phyloP scores from a whole-genome alignment of 2,888 invertebrate species.

The Aspidiotus destructor region DNA sequence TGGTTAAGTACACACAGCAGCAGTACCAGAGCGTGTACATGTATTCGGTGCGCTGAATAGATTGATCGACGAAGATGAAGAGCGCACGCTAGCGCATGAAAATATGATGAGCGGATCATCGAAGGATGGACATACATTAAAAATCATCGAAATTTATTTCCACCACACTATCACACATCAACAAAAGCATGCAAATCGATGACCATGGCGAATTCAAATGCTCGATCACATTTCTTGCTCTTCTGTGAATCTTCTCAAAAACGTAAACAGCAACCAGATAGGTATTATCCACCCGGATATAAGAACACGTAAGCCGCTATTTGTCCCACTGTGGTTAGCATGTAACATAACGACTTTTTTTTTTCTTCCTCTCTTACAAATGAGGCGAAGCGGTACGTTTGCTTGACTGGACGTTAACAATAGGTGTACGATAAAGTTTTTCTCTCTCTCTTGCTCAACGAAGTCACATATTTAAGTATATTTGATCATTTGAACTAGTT shows the following conservation, averaged over 20 bases:
- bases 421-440: not conserved
- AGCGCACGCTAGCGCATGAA: no score
- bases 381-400: constrained; percentile 2
- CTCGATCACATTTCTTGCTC: not conserved
- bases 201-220: constrained; percentile 23
- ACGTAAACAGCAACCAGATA: constrained; percentile 6
- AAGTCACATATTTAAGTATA: constrained; percentile 10
- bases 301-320: constrained; percentile 8
- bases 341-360: not conserved
- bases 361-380: not conserved
- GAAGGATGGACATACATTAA: constrained; percentile 2
- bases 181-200: constrained; percentile 30
- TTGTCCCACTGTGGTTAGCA: constrained; percentile 2
- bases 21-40: not conserved
- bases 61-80: no score
- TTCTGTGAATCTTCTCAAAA: not conserved
- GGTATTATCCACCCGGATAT: not conserved
- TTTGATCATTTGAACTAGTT: constrained; percentile 11
- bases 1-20: no score
- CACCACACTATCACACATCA: constrained; percentile 5
- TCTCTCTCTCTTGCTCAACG: no score
- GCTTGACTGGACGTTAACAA: not conserved
- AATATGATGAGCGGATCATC: not conserved
- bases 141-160: constrained; percentile 14
- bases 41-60: no score